Percentiles rank a stretch among this genome's conserved stretches.
These are phyloP conservation scores for Linepithema humile DNA, from an alignment of 1,140 invertebrate species.

Conservation along the genomic window DNA sequence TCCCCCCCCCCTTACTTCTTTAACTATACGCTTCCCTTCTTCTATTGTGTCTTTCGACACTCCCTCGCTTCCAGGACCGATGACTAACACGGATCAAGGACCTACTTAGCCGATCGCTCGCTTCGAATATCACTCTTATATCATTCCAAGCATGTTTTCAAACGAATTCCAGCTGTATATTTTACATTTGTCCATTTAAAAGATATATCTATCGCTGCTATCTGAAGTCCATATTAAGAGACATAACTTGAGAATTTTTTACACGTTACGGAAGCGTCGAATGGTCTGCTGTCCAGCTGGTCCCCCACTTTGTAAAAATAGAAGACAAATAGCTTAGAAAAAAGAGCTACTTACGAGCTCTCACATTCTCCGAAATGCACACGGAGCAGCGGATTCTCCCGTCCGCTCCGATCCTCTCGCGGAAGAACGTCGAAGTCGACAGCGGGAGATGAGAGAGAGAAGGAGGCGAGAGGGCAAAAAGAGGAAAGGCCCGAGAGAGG, in stretches of 20 bases:
- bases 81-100: slow-evolving; percentile 29
- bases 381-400: too few relatives aligned
- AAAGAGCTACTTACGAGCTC: too few relatives aligned
- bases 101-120: not conserved
- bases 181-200: too few relatives aligned
- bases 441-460: not conserved
- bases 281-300: too few relatives aligned
- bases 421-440: slow-evolving; percentile 43
- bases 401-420: slow-evolving; percentile 17
- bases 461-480: not conserved
- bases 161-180: not conserved
- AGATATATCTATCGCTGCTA: too few relatives aligned
- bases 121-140: not conserved
- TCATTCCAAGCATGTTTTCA: not conserved
- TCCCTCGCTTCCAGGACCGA: slow-evolving; percentile 2
- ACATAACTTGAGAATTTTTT: too few relatives aligned
- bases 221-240: too few relatives aligned
- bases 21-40: slow-evolving; percentile 7
- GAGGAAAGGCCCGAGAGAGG: not conserved
- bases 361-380: too few relatives aligned
- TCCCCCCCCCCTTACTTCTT: not conserved
- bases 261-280: too few relatives aligned
- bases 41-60: slow-evolving; percentile 52
- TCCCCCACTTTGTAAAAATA: too few relatives aligned
- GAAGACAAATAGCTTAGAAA: too few relatives aligned